Percentiles rank a stretch among this genome's conserved stretches.
These are phyloP conservation scores for Drosophila lacertosa DNA, from an alignment of 1,140 invertebrate genomes.

Conservation along the genomic window DNA sequence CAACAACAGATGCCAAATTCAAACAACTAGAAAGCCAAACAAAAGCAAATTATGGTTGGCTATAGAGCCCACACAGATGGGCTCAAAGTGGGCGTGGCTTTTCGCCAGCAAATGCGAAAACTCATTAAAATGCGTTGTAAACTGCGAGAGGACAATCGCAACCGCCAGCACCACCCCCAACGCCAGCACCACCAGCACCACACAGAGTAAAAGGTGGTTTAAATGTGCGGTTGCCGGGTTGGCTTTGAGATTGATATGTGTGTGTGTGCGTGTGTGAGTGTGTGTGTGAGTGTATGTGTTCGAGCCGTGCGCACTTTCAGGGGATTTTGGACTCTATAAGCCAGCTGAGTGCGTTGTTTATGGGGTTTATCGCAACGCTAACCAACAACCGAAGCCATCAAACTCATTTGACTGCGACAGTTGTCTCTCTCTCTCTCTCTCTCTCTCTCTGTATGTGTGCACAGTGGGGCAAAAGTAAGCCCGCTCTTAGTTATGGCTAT, in stretches of 20 bases:
- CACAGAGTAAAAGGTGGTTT: constrained; percentile 30
- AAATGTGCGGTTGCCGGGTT: constrained; percentile 17
- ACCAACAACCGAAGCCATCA: constrained; percentile 20
- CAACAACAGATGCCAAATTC: constrained; percentile 29
- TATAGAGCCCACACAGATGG: constrained; percentile 36
- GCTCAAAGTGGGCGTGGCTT: constrained; percentile 4
- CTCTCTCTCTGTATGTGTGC: not conserved
- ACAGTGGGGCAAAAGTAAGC: constrained; percentile 22
- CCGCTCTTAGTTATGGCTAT: not conserved
- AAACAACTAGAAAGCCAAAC: constrained; percentile 45
- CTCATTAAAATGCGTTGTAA: constrained; percentile 49
- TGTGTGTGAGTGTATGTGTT: too few relatives aligned
- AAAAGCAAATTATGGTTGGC: constrained; percentile 45
- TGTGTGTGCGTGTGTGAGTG: constrained; percentile 18
- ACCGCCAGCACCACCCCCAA: not conserved
- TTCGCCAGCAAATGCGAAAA: constrained; percentile 31
- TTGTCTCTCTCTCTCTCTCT: too few relatives aligned
- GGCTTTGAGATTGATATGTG: constrained; percentile 34
- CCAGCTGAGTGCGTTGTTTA: constrained; percentile 40
- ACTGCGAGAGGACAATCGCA: constrained; percentile 23
- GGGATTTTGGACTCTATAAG: constrained; percentile 30
- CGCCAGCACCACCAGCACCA: not conserved
- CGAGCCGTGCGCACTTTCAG: not conserved
- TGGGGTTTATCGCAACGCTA: constrained; percentile 34
- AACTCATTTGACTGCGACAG: constrained; percentile 18